Percentiles rank a stretch among this genome's conserved stretches.
Evolutionary conservation across 2,113 vertebrate species (phyloP).

Genomic region (Corapipo altera): DNA sequence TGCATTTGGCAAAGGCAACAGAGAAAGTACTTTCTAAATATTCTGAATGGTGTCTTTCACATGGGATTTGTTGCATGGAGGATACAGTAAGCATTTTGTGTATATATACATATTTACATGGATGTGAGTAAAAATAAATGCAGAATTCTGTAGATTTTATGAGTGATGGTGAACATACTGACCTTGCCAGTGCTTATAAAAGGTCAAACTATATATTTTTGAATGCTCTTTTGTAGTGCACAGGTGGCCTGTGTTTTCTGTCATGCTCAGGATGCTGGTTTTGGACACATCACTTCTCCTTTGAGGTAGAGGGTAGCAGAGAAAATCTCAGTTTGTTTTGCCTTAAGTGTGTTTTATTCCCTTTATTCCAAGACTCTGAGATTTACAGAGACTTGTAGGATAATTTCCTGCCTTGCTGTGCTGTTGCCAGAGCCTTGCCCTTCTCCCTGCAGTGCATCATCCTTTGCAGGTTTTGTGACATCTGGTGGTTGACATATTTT

Average conservation of each 20-base stretch:
- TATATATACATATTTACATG: neutral
- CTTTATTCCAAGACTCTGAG: neutral
- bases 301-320: neutral
- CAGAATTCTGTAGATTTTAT: neutral
- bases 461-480: constrained; percentile 50
- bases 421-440: constrained; percentile 24
- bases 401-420: neutral
- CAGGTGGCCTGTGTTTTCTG: neutral
- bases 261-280: neutral
- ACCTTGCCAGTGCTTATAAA: neutral
- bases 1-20: neutral
- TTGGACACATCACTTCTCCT: neutral
- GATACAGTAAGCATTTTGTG: neutral
- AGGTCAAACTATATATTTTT: neutral
- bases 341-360: neutral
- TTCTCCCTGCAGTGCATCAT: constrained; percentile 11
- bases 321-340: neutral
- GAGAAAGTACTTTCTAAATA: neutral
- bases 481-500: constrained; percentile 58
- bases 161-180: neutral
- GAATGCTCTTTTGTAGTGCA: neutral
- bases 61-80: neutral
- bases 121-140: neutral
- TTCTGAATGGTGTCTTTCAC: neutral
- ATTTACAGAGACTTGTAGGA: neutral